Evolutionary conservation across 1,140 invertebrate species (phyloP).

Genomic region (Eriocheir sinensis): DNA sequence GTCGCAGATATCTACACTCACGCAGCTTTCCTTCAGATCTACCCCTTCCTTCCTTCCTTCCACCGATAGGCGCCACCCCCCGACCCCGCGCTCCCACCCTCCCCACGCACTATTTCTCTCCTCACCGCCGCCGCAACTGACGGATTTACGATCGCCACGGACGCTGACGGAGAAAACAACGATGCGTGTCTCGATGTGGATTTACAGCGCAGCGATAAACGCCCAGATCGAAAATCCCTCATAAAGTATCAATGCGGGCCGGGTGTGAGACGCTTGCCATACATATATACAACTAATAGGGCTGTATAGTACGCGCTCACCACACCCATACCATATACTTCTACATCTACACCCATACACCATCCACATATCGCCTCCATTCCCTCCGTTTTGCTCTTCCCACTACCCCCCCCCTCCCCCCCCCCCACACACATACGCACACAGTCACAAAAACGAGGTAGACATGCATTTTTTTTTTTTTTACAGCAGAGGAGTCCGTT

Average conservation of each 20-base stretch:
- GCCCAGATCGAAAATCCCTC: conserved; percentile 71
- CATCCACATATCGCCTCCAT: background rate
- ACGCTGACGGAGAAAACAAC: background rate
- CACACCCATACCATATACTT: background rate
- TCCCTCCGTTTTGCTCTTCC: no score
- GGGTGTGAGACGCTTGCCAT: conserved; percentile 15
- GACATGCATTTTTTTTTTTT: no score
- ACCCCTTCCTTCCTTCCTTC: background rate
- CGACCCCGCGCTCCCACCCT: background rate
- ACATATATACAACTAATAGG: no score
- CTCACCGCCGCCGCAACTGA: conserved; percentile 3
- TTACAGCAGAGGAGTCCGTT: no score
- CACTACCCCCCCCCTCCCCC: no score
- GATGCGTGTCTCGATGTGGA: conserved; percentile 38
- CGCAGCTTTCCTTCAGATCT: no score
- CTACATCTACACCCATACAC: background rate
- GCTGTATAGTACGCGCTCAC: background rate
- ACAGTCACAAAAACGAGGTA: no score
- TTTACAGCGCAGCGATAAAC: conserved; percentile 63
- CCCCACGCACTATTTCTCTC: background rate
- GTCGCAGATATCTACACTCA: no score
- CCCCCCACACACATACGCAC: no score
- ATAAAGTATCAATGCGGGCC: conserved; percentile 66
- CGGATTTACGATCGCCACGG: conserved; percentile 8
- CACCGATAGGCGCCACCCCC: no score